These are phyloP conservation scores for Psilopsiagon aymara DNA, from an alignment of 2,113 vertebrate genomes.

Conservation along the genomic window DNA sequence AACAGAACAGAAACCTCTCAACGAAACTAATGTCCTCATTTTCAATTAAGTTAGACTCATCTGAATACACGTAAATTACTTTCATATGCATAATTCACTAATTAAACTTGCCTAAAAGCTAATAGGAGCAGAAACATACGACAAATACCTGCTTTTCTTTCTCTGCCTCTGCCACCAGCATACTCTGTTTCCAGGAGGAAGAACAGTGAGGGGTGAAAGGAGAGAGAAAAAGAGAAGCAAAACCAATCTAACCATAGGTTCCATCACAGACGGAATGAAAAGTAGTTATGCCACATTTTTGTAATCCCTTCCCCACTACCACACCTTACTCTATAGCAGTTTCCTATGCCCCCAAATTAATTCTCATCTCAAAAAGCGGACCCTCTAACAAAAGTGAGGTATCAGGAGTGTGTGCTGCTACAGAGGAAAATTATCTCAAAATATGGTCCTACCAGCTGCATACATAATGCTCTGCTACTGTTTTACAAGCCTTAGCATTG, in stretches of 20 bases:
- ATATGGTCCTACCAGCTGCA: background rate
- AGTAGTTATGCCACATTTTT: background rate
- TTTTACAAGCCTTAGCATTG: fast-evolving
- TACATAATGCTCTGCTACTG: fast-evolving
- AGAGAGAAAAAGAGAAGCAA: background rate
- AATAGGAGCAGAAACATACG: background rate
- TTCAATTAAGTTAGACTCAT: background rate
- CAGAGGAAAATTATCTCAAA: background rate
- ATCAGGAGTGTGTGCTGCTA: fast-evolving
- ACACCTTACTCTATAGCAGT: background rate
- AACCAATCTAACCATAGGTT: background rate
- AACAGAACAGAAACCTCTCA: background rate
- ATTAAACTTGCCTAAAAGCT: background rate
- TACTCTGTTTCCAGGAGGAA: background rate
- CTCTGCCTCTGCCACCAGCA: background rate
- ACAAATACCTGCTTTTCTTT: background rate
- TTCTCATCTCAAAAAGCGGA: background rate
- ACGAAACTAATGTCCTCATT: background rate
- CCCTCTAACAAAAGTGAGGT: background rate
- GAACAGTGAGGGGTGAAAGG: background rate
- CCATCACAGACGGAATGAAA: background rate
- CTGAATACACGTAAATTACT: background rate
- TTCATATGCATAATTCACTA: background rate
- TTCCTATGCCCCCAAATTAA: background rate
- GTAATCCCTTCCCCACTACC: background rate